These are phyloP conservation scores for Drosophila nikananu DNA, from an alignment of 1,140 invertebrate species.

Conservation along the genomic window DNA sequence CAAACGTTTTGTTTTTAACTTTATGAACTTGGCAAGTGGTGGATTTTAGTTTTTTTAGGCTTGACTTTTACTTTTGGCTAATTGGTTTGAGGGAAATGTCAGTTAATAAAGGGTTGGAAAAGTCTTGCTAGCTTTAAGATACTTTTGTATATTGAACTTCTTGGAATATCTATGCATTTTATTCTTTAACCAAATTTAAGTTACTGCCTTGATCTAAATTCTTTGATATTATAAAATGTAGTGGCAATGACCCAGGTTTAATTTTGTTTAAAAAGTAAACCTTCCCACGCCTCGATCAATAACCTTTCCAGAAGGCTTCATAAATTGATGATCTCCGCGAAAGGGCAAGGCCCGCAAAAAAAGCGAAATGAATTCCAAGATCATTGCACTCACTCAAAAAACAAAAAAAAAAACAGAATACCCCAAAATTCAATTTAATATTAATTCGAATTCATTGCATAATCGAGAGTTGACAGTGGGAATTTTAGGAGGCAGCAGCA, in stretches of 20 bases:
- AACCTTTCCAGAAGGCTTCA: conserved; percentile 28
- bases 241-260: not conserved
- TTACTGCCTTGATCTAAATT: not conserved
- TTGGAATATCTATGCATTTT: not conserved
- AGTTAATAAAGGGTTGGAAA: no score
- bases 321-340: conserved; percentile 27
- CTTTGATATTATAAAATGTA: not conserved
- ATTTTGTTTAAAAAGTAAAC: not conserved
- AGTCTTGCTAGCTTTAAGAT: no score
- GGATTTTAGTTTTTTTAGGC: not conserved
- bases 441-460: conserved; percentile 69
- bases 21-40: conserved; percentile 15
- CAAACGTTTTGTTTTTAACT: conserved; percentile 9
- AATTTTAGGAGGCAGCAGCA: conserved; percentile 24
- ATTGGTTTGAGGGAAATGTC: conserved; percentile 5
- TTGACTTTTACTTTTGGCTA: conserved; percentile 39
- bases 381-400: conserved; percentile 50
- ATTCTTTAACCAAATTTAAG: not conserved
- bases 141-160: not conserved
- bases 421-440: conserved; percentile 19
- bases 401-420: not conserved
- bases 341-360: conserved; percentile 40
- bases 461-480: conserved; percentile 44
- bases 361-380: conserved; percentile 20
- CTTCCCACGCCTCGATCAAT: conserved; percentile 55